Conservation (phyloP, 2,113 vertebrate genomes). For the Herpetotheres cachinnans region DNA sequence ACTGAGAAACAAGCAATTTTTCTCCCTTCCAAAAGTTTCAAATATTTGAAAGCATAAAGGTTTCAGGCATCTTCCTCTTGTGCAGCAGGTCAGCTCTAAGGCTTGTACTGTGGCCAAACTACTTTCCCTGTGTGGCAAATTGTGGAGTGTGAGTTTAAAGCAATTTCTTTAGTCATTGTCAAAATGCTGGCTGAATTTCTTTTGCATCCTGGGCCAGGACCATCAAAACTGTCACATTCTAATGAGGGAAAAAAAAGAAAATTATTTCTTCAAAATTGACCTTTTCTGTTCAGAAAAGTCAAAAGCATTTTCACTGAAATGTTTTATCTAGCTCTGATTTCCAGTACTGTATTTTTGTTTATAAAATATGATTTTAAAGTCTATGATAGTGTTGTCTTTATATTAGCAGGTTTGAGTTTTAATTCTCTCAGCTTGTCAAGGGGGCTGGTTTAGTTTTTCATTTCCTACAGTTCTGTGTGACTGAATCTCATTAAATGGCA, state of each 20-base stretch:
- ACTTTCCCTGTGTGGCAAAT: neutral
- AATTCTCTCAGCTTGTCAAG: constrained; percentile 3
- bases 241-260: neutral
- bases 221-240: neutral
- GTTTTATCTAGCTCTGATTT: neutral
- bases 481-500: neutral
- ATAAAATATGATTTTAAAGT: neutral
- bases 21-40: neutral
- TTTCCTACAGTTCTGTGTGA: constrained; percentile 25
- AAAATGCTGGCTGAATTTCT: neutral
- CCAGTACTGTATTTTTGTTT: neutral
- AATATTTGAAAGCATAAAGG: neutral
- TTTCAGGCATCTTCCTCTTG: neutral
- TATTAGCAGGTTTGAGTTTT: neutral
- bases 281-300: neutral
- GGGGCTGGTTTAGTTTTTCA: neutral
- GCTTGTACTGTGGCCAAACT: neutral
- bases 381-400: neutral
- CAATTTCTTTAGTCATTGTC: neutral
- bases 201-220: neutral
- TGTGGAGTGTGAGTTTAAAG: neutral
- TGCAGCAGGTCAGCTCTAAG: neutral
- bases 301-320: neutral
- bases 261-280: neutral
- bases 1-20: neutral